Percentiles rank a stretch among this genome's conserved stretches.
These are phyloP conservation scores for Periphyllus acericola DNA, from an alignment of 2,888 invertebrate genomes.

Conservation along the genomic window DNA sequence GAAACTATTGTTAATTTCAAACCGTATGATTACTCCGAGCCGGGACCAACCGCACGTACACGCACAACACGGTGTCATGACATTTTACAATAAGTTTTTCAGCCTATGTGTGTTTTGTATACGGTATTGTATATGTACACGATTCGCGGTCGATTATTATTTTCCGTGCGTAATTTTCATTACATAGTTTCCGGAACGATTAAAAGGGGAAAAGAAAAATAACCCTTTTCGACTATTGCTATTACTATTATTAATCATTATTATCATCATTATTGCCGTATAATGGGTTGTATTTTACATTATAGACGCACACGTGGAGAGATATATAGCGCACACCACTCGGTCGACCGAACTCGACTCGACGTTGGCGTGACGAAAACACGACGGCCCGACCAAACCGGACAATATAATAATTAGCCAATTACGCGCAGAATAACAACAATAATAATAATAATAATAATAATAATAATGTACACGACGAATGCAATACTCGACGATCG, in stretches of 20 bases:
- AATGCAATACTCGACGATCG: not conserved
- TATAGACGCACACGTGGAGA: not conserved
- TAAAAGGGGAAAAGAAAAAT: slow-evolving; percentile 10
- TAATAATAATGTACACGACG: not conserved
- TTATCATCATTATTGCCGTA: not conserved
- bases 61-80: not conserved
- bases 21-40: not conserved
- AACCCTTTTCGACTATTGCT: not conserved
- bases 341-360: slow-evolving; percentile 1
- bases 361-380: slow-evolving; percentile 14
- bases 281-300: not conserved
- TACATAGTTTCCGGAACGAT: slow-evolving; percentile 30
- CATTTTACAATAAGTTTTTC: not conserved
- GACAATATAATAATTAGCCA: slow-evolving; percentile 18
- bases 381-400: not conserved
- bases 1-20: not conserved
- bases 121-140: too few relatives aligned
- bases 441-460: not conserved
- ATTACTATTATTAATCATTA: not conserved
- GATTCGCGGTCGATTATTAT: slow-evolving; percentile 14
- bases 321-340: not conserved
- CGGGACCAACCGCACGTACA: not conserved
- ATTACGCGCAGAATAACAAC: not conserved
- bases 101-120: not conserved
- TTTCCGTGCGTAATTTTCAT: slow-evolving; percentile 33